A percentile compares a stretch with the other conserved stretches of the same genome.
These are phyloP conservation scores for Drosophila neonasuta DNA, from an alignment of 2,888 invertebrate genomes.

Conservation along the genomic window DNA sequence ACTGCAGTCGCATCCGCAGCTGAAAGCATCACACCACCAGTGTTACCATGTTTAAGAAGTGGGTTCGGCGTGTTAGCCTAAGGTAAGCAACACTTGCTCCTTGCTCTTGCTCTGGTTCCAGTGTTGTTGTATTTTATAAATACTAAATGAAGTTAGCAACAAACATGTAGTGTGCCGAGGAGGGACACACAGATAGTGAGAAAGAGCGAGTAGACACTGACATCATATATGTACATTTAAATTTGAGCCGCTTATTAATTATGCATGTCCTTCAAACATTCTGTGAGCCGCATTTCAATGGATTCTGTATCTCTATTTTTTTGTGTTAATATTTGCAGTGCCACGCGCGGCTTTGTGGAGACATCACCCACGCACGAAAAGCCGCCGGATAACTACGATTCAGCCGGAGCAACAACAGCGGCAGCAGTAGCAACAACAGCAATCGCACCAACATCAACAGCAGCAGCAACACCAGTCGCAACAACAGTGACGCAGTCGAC, in stretches of 20 bases:
- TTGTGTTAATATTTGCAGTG: slow-evolving; percentile 54
- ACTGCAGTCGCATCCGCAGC: slow-evolving; percentile 18
- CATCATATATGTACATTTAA: slow-evolving; percentile 50
- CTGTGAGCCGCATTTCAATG: slow-evolving; percentile 24
- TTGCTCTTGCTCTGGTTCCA: neutral
- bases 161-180: slow-evolving; percentile 4
- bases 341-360: slow-evolving; percentile 80
- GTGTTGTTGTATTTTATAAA: slow-evolving; percentile 27
- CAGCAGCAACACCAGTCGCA: slow-evolving; percentile 9
- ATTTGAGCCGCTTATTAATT: slow-evolving; percentile 44
- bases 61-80: slow-evolving; percentile 82
- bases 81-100: slow-evolving; percentile 73
- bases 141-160: slow-evolving; percentile 47
- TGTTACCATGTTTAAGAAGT: slow-evolving; percentile 80
- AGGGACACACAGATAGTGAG: neutral
- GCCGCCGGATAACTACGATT: slow-evolving; percentile 59
- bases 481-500: slow-evolving; percentile 39
- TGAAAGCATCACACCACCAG: slow-evolving; percentile 39
- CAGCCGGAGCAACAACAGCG: slow-evolving; percentile 41
- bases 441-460: slow-evolving; percentile 31
- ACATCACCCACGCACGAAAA: slow-evolving; percentile 80
- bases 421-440: slow-evolving; percentile 6
- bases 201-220: slow-evolving; percentile 35
- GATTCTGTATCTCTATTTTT: neutral
- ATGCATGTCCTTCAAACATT: slow-evolving; percentile 18